Base-by-base conservation (phyloP, 2,888 invertebrate species). In the Boloria euphrosyne region DNA sequence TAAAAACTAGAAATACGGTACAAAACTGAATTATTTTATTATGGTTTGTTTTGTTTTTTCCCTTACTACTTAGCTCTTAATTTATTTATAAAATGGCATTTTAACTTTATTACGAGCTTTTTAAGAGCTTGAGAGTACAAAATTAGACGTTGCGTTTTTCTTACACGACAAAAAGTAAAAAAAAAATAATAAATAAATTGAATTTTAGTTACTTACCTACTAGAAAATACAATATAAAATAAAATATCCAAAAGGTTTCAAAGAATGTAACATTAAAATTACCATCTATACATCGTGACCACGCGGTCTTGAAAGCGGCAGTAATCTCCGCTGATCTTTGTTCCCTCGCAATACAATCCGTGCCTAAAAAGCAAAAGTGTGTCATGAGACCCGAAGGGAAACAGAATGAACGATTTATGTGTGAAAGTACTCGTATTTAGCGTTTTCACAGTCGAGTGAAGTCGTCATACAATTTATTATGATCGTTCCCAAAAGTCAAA, bases 301-400 rank as follows among this genome's bases (percentile, higher is more conserved):
- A 65, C 13, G 70, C 62, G 2, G 68, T 68, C 53, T 80, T 77
- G 18, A 76, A 53, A 0, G 79, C 74, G 13, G 82, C 76, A 16
- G 73, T 70, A 6, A 83, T 78, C 6, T 79, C 81, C 2, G 80
- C 76, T n/a, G 85, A 84, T 72, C 78, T 84, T 43, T 77, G 80
- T 54, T 80, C 80, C 57, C 67, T 78, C 18, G 73, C 16, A 27
- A 68, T 72, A 53, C 80, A 77, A 67, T 76, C 78, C 67, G 84
- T 85, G 61, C 83, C 88, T 87, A 75, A 78, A 82, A 83, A 74
- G 69, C 73, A 77, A 80, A 82, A 80, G 58, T 73, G 63, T 75
- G 77, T 82, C 72, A 76, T 65, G 70, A 61, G 63, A 69, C n/a
- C 66, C 66, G 62, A 70, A 75, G 76, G 74, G 79, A 79, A 79